Evolutionary conservation across 1,140 invertebrate genomes (phyloP).

Genomic region (Cydia strobilella): DNA sequence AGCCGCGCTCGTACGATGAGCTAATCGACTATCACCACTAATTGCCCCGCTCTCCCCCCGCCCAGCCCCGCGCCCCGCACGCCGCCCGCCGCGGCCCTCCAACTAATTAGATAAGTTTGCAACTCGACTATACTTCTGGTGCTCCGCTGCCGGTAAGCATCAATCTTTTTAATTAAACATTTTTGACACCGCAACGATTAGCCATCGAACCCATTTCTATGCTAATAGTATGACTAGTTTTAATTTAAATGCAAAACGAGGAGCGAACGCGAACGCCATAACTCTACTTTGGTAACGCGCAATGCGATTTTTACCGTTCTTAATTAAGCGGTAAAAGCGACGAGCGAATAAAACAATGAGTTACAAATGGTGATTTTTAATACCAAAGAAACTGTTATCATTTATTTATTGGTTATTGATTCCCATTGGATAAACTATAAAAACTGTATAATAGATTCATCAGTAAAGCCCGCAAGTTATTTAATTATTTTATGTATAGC

Average conservation of each 20-base stretch:
- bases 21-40: slow-evolving; percentile 80
- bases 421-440: slow-evolving; percentile 21
- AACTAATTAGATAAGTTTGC: slow-evolving; percentile 80
- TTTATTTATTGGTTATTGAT: slow-evolving; percentile 46
- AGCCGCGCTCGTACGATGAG: slow-evolving; percentile 77
- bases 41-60: slow-evolving; percentile 63
- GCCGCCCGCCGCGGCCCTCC: slow-evolving; percentile 46
- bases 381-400: slow-evolving; percentile 38
- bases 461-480: slow-evolving; percentile 6
- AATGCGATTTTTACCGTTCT: slow-evolving; percentile 25
- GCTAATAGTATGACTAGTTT: slow-evolving; percentile 54
- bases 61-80: slow-evolving; percentile 35
- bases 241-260: slow-evolving; percentile 53
- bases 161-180: slow-evolving; percentile 80
- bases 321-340: slow-evolving; percentile 37
- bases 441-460: slow-evolving; percentile 29
- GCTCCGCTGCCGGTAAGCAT: slow-evolving; percentile 74
- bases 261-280: slow-evolving; percentile 36
- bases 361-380: neutral
- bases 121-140: slow-evolving; percentile 77
- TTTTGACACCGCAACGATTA: slow-evolving; percentile 77
- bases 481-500: slow-evolving; percentile 24
- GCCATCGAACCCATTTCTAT: slow-evolving; percentile 69
- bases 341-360: slow-evolving; percentile 36
- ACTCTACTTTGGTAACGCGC: slow-evolving; percentile 15